Base-by-base conservation (phyloP, 2,113 vertebrate species). In the Aramus guarauna region DNA sequence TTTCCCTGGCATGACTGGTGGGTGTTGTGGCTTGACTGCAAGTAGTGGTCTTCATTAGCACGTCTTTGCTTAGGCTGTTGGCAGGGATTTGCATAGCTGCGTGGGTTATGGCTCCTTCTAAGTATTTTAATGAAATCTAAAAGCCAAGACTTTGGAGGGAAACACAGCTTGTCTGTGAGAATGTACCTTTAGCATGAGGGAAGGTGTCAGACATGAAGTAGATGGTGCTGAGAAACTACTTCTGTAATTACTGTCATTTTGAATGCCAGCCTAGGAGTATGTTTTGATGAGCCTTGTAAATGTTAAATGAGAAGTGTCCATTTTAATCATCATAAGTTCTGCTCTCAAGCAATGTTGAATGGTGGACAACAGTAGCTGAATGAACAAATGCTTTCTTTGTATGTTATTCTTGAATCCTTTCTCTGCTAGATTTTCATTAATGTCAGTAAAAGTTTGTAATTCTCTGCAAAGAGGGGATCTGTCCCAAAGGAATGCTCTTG, bases 351-450 rank as follows among this genome's bases (percentile, higher is more conserved):
- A 0, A 0, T 64, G 5, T 60, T 72, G 37, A 47, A 41, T 60
- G 15, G 9, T 29, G 36, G 39, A 72, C 24, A 58, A 5, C 17
- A 37, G 43, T 18, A 75, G 39, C 7, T 82, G 53, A 85, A 78
- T 1, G 6, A 69, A 47, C 22, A 83, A 56, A 29, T 58, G 32
- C n/a, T 39, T 6, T 30, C 37, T 78, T 29, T 0, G 0, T 67
- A 4, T n/a, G 5, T 59, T 1, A 0, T 58, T 53, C n/a, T 39
- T 88, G 29, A 75, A 63, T 74, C n/a, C 29, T 55, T 95, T 85
- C 30, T 59, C 22, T 23, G 12, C 36, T 81, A 43, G 55, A 26
- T 74, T 88, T 89, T 78, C 39, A 5, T 71, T 75, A 26, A 30
- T 74, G 24, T 67, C 2, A 5, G 9, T 27, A 39, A 4, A 75